Evolutionary conservation across 2,888 invertebrate species (phyloP).

Genomic region (Sycophila texana): DNA sequence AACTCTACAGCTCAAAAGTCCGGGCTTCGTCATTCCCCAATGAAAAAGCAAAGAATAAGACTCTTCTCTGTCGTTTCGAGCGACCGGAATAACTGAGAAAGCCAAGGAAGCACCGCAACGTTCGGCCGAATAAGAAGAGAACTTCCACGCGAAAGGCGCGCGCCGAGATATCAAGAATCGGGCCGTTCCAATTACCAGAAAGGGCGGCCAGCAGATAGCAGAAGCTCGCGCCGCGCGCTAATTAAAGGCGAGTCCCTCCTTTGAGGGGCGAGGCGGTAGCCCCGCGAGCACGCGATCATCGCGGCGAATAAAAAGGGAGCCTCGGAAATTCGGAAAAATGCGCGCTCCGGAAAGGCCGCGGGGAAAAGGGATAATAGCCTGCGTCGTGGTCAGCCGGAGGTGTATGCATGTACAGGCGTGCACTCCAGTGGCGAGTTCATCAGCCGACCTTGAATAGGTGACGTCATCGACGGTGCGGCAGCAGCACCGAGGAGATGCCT

Average conservation of each 20-base stretch:
- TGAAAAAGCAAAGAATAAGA: too few species aligned
- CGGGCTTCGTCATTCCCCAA: too few species aligned
- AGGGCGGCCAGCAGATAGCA: neutral
- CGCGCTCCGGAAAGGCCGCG: neutral
- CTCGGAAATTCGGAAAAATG: constrained; percentile 39
- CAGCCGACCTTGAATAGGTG: constrained; percentile 72
- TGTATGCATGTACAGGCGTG: neutral
- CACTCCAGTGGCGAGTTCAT: constrained; percentile 63
- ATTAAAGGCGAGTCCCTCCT: constrained; percentile 39
- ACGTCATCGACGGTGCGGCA: constrained; percentile 62
- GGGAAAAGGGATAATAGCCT: neutral
- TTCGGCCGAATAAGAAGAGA: too few species aligned
- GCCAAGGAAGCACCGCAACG: too few species aligned
- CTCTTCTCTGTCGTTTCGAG: too few species aligned
- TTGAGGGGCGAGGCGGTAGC: neutral
- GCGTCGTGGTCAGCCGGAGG: neutral
- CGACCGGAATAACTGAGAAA: too few species aligned
- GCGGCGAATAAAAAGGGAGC: neutral
- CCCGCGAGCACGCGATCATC: neutral
- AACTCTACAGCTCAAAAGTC: too few species aligned
- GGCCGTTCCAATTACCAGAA: constrained; percentile 25
- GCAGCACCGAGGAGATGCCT: neutral
- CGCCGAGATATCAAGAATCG: too few species aligned
- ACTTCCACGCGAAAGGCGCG: too few species aligned
- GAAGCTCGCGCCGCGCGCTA: neutral